Evolutionary conservation across 2,797 vertebrate genomes (phyloP).

Genomic region (Phrynocephalus vlangalii): DNA sequence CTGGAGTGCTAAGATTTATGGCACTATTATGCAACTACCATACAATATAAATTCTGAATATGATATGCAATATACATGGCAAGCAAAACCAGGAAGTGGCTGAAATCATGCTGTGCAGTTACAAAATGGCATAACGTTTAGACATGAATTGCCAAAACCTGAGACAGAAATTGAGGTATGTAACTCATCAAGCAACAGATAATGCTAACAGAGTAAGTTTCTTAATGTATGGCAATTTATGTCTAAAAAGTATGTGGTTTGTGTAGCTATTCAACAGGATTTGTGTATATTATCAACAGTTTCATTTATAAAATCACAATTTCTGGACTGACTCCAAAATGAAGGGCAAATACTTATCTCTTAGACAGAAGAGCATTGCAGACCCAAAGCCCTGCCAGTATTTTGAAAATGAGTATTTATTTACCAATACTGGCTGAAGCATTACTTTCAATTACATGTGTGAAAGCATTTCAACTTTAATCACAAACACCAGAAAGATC

Average conservation of each 20-base stretch:
- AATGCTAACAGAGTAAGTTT: no score
- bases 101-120: no score
- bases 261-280: no score
- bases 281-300: conserved; percentile 20
- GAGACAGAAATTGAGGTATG: no score
- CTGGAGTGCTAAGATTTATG: conserved; percentile 42
- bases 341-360: conserved; percentile 34
- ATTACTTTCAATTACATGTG: not conserved
- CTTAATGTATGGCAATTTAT: no score
- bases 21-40: conserved; percentile 42
- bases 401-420: not conserved
- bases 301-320: conserved; percentile 44
- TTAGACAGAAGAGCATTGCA: not conserved
- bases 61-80: not conserved
- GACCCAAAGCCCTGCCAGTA: conserved; percentile 21
- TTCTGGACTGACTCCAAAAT: conserved; percentile 29
- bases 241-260: no score
- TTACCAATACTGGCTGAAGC: not conserved
- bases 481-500: not conserved
- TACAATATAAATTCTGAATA: conserved; percentile 33
- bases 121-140: no score
- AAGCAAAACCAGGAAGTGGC: not conserved
- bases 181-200: no score
- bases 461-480: not conserved
- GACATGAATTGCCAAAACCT: no score